Percentiles rank a stretch among this genome's conserved stretches.
phyloP scores from a whole-genome alignment of 2,888 invertebrate species.

The Caenorhabditis becei region DNA sequence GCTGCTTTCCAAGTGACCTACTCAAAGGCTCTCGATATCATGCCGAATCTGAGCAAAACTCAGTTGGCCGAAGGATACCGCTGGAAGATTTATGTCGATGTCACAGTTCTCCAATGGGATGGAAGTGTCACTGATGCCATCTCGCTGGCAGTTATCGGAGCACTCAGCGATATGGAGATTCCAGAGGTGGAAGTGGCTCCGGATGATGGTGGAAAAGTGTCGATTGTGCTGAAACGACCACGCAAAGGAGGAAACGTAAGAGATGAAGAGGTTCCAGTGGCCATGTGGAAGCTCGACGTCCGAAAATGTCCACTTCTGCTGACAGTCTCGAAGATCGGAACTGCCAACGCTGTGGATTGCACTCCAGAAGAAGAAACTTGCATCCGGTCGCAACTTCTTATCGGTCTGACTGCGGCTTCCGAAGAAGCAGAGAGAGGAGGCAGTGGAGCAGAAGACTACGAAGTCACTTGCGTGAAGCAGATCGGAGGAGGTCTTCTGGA shows the following conservation, averaged over 20 bases:
- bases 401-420: slow-evolving; percentile 62
- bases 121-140: slow-evolving; percentile 97
- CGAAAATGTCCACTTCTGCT: slow-evolving; percentile 72
- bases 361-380: slow-evolving; percentile 75
- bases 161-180: slow-evolving; percentile 73
- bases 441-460: slow-evolving; percentile 9
- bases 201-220: slow-evolving; percentile 74
- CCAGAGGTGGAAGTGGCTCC: slow-evolving; percentile 70
- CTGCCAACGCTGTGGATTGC: slow-evolving; percentile 74
- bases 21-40: slow-evolving; percentile 84
- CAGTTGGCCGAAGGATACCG: slow-evolving; percentile 71
- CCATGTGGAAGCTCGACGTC: slow-evolving; percentile 73
- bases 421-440: slow-evolving; percentile 6
- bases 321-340: slow-evolving; percentile 75
- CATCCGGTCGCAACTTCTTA: slow-evolving; percentile 70
- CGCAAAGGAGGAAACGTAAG: slow-evolving; percentile 53
- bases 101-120: slow-evolving; percentile 90
- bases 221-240: slow-evolving; percentile 69
- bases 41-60: slow-evolving; percentile 84
- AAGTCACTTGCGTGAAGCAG: slow-evolving; percentile 59
- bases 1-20: slow-evolving; percentile 90
- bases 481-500: slow-evolving; percentile 74
- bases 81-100: slow-evolving; percentile 76
- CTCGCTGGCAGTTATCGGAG: slow-evolving; percentile 86
- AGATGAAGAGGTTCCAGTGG: slow-evolving; percentile 63